These are phyloP conservation scores for Orthonyx spaldingii DNA, from an alignment of 2,113 vertebrate genomes.

Conservation along the genomic window DNA sequence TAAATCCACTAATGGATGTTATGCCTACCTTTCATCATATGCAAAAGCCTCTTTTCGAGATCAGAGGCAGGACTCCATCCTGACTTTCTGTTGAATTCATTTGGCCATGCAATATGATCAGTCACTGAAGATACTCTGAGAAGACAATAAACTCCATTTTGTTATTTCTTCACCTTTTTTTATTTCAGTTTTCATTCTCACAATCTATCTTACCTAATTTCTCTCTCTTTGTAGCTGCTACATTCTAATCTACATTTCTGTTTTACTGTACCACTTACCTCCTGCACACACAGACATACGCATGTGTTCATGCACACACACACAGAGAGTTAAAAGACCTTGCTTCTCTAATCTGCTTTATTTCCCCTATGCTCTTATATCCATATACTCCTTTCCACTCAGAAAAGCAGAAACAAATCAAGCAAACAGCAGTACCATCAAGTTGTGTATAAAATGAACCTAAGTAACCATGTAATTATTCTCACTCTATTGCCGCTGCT, in stretches of 20 bases:
- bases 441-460: constrained; percentile 36
- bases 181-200: neutral
- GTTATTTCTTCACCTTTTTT: neutral
- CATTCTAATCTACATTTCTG: neutral
- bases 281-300: neutral
- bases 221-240: neutral
- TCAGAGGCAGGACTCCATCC: neutral
- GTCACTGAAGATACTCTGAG: neutral
- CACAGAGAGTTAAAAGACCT: neutral
- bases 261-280: neutral
- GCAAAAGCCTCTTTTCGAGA: neutral
- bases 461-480: constrained; percentile 64
- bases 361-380: neutral
- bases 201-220: neutral
- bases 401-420: constrained; percentile 19
- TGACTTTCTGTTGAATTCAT: neutral
- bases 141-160: neutral
- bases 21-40: neutral
- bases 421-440: constrained; percentile 13
- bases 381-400: neutral
- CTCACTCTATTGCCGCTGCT: neutral
- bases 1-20: neutral
- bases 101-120: neutral
- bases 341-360: neutral
- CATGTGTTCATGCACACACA: rapidly evolving